Evolutionary conservation across 2,113 vertebrate genomes (phyloP).

Genomic region (Motacilla alba): DNA sequence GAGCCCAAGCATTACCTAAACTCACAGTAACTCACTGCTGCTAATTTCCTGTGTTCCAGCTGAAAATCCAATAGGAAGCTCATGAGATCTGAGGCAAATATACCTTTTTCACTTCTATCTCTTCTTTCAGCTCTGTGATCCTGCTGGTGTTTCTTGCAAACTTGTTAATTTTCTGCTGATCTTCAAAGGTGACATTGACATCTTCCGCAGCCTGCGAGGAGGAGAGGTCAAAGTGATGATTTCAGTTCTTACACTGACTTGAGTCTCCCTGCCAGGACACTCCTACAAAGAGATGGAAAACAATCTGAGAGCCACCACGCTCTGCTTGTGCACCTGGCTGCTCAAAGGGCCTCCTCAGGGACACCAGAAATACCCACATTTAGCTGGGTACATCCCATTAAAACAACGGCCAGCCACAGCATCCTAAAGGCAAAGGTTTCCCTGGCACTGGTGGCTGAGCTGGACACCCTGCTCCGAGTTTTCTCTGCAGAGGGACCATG

Average conservation of each 20-base stretch:
- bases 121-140: constrained; percentile 92
- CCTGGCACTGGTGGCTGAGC: accelerated
- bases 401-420: accelerated
- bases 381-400: not conserved
- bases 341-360: not conserved
- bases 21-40: not conserved
- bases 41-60: not conserved
- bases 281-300: not conserved
- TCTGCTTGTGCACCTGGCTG: not conserved
- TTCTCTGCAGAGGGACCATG: not conserved
- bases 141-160: constrained; percentile 96
- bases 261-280: not conserved
- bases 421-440: not conserved
- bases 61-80: not conserved
- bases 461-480: accelerated
- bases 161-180: constrained; percentile 98
- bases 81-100: not conserved
- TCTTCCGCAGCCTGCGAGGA: constrained; percentile 88
- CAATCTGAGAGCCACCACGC: accelerated
- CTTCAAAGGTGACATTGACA: constrained; percentile 95
- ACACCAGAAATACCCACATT: accelerated
- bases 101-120: constrained; percentile 95
- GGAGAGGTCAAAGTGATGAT: not conserved
- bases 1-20: not conserved
- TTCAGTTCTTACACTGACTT: not conserved